Evolutionary conservation across 2,888 invertebrate species (phyloP).

Genomic region (Cosmorhoe ocellata): DNA sequence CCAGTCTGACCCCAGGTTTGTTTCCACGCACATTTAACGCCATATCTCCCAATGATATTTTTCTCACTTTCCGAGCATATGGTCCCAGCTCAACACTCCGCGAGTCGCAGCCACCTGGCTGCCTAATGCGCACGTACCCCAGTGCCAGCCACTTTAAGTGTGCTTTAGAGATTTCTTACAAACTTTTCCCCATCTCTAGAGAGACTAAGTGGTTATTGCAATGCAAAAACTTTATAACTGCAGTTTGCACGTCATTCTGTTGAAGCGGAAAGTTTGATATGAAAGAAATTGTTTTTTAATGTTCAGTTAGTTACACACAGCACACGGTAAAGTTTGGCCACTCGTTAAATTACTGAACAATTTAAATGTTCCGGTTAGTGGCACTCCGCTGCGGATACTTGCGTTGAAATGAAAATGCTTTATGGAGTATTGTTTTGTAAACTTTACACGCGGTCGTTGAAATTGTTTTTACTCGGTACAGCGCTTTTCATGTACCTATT

Average conservation of each 20-base stretch:
- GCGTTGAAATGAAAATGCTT: conserved; percentile 20
- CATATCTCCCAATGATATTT: too few species aligned
- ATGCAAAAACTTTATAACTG: conserved; percentile 28
- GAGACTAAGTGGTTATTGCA: conserved; percentile 17
- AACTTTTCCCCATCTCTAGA: conserved; percentile 15
- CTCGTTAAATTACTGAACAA: conserved; percentile 39
- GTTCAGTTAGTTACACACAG: conserved; percentile 28
- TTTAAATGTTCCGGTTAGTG: conserved; percentile 37
- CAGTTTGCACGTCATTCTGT: conserved; percentile 35
- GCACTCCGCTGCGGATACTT: conserved; percentile 15
- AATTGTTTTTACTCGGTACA: conserved; percentile 6
- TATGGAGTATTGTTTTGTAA: too few species aligned
- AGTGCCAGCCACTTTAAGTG: conserved; percentile 9
- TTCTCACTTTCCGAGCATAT: too few species aligned
- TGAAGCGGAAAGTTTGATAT: conserved; percentile 25
- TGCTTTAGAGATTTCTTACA: conserved; percentile 14
- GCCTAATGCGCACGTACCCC: not conserved
- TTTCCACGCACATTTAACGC: too few species aligned
- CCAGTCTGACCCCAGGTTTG: too few species aligned
- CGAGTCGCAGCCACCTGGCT: too few species aligned
- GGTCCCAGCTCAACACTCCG: too few species aligned
- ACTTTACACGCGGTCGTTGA: conserved; percentile 5
- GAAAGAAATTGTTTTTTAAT: conserved; percentile 32
- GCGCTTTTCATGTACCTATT: conserved; percentile 8
- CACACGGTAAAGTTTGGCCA: conserved; percentile 33